A percentile compares a stretch with the other conserved stretches of the same genome.
These are phyloP conservation scores for Cryptocephalus primarius DNA, from an alignment of 2,888 invertebrate genomes.

Conservation along the genomic window DNA sequence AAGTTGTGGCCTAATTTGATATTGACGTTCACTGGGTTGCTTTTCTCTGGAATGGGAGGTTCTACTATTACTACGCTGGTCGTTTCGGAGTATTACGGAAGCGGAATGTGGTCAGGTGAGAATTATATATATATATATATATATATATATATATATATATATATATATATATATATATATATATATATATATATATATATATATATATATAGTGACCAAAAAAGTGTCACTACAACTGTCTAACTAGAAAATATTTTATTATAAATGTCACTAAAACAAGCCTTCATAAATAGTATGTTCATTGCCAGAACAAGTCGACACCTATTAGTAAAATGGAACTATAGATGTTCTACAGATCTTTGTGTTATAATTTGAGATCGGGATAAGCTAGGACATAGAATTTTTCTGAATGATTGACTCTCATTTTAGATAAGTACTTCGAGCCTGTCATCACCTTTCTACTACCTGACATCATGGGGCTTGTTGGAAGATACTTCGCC, in stretches of 20 bases:
- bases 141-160: too few relatives aligned
- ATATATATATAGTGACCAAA: too few relatives aligned
- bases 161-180: too few relatives aligned
- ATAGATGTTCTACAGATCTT: too few relatives aligned
- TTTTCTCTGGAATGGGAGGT: background rate
- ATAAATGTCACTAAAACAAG: too few relatives aligned
- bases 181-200: background rate
- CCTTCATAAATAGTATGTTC: too few relatives aligned
- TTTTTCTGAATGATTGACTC: background rate
- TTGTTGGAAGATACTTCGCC: slow-evolving; percentile 19
- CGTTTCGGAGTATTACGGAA: slow-evolving; percentile 1
- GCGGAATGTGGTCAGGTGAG: slow-evolving; percentile 1
- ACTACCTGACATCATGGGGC: slow-evolving; percentile 13
- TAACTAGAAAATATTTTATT: too few relatives aligned
- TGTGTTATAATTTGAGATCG: too few relatives aligned
- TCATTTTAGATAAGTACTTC: slow-evolving; percentile 17
- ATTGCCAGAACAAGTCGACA: too few relatives aligned
- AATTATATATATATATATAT: background rate
- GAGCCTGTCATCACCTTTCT: slow-evolving; percentile 20
- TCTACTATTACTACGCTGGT: slow-evolving; percentile 1
- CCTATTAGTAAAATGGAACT: too few relatives aligned
- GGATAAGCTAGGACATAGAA: background rate
- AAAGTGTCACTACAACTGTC: too few relatives aligned
- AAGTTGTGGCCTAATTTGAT: background rate
- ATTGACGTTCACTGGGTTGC: background rate